These are phyloP conservation scores for Melanophora roralis DNA, from an alignment of 2,888 invertebrate species.

Conservation along the genomic window DNA sequence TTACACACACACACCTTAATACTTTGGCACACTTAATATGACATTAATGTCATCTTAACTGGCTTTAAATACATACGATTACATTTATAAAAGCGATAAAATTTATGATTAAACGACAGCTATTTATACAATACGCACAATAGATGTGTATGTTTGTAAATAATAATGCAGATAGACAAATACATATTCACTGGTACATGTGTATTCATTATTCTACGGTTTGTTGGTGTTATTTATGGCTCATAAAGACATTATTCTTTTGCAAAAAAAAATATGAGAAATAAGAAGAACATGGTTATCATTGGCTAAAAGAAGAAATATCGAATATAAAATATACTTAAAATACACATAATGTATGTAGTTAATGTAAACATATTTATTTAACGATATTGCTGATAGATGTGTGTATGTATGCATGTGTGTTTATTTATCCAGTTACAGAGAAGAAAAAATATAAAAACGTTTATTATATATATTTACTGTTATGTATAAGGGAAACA, in stretches of 20 bases:
- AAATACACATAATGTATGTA: conserved; percentile 10
- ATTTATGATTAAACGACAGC: conserved; percentile 45
- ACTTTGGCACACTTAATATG: conserved; percentile 69
- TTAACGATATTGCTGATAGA: conserved; percentile 31
- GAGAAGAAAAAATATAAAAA: background rate
- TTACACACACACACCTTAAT: conserved; percentile 67
- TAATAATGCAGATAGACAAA: background rate
- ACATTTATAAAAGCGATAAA: conserved; percentile 42
- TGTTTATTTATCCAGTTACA: background rate
- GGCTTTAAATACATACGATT: conserved; percentile 58
- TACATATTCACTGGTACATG: conserved; percentile 9
- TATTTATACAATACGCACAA: conserved; percentile 29
- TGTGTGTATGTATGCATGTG: background rate
- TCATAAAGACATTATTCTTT: conserved; percentile 48
- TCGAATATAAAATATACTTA: conserved; percentile 10
- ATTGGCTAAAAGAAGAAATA: conserved; percentile 41
- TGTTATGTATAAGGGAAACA: too few relatives aligned
- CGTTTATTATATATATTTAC: background rate
- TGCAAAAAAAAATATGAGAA: conserved; percentile 32
- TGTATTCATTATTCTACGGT: conserved; percentile 48
- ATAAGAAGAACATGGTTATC: conserved; percentile 42
- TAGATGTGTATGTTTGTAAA: background rate
- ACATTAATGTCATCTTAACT: conserved; percentile 74
- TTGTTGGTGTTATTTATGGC: conserved; percentile 56
- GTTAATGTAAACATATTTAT: conserved; percentile 15